A percentile compares a stretch with the other conserved stretches of the same genome.
These are phyloP conservation scores for Scelioninae gen. 1 DNA, from an alignment of 2,888 invertebrate species.

Conservation along the genomic window DNA sequence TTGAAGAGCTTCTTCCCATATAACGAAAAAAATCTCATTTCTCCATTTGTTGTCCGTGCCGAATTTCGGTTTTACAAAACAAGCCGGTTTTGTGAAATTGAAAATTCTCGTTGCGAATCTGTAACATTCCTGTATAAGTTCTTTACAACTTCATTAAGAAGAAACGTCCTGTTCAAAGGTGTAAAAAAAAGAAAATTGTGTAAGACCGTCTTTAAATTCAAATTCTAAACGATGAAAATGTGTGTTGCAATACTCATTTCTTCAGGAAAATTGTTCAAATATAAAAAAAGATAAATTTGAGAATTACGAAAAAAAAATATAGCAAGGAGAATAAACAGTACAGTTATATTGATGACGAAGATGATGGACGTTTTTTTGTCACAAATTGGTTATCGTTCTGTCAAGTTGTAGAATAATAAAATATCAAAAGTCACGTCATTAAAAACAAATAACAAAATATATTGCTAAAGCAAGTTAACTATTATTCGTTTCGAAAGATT, in stretches of 20 bases:
- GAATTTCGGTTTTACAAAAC: slow-evolving; percentile 31
- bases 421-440: no score
- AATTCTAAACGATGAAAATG: slow-evolving; percentile 46
- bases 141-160: slow-evolving; percentile 46
- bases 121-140: slow-evolving; percentile 66
- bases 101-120: slow-evolving; percentile 30
- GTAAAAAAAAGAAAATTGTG: slow-evolving; percentile 43
- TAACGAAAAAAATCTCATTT: slow-evolving; percentile 62
- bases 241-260: slow-evolving; percentile 45
- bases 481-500: no score
- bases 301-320: no score
- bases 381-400: no score
- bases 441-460: no score
- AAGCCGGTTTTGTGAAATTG: slow-evolving; percentile 25
- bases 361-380: no score
- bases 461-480: no score
- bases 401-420: no score
- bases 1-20: no score
- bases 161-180: slow-evolving; percentile 49
- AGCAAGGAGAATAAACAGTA: no score
- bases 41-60: slow-evolving; percentile 32
- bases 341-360: no score
- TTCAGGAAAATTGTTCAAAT: slow-evolving; percentile 27
- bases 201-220: slow-evolving; percentile 40
- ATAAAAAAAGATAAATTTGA: no score